Conservation (phyloP, 2,888 invertebrate species). For the Mythimna lalbum region DNA sequence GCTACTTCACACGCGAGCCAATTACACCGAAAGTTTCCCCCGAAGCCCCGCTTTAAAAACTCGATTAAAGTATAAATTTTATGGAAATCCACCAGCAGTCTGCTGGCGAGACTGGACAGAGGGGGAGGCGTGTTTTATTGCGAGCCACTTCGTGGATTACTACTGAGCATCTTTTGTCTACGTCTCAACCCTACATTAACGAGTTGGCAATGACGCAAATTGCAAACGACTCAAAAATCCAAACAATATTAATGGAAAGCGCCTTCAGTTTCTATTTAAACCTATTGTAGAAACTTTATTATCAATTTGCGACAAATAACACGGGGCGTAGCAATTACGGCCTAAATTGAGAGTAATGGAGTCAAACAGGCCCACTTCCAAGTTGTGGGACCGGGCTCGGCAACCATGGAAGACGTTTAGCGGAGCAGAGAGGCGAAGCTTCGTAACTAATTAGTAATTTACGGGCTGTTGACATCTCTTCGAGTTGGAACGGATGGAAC, state of each 20-base stretch:
- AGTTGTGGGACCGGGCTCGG: conserved; percentile 31
- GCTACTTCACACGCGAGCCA: conserved; percentile 52
- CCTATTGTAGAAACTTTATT: conserved; percentile 41
- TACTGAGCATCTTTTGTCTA: neutral
- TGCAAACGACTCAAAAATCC: conserved; percentile 32
- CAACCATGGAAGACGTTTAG: conserved; percentile 53
- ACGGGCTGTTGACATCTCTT: conserved; percentile 70
- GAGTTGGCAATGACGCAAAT: conserved; percentile 25
- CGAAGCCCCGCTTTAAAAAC: conserved; percentile 14
- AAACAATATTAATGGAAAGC: conserved; percentile 44
- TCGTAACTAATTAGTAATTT: conserved; percentile 70
- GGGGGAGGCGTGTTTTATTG: conserved; percentile 4
- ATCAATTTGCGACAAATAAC: conserved; percentile 55
- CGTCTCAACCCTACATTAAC: conserved; percentile 7
- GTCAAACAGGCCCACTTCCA: conserved; percentile 34
- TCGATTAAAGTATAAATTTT: conserved; percentile 26
- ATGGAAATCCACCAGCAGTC: conserved; percentile 18
- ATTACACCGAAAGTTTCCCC: conserved; percentile 31
- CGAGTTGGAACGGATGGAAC: conserved; percentile 48
- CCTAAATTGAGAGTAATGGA: conserved; percentile 61
- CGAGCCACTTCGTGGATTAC: neutral
- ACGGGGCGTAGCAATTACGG: conserved; percentile 55
- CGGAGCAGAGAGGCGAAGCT: conserved; percentile 61
- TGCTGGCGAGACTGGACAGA: neutral
- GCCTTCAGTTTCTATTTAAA: conserved; percentile 54